Conservation (phyloP, 2,797 vertebrate genomes). For the Pterois miles region DNA sequence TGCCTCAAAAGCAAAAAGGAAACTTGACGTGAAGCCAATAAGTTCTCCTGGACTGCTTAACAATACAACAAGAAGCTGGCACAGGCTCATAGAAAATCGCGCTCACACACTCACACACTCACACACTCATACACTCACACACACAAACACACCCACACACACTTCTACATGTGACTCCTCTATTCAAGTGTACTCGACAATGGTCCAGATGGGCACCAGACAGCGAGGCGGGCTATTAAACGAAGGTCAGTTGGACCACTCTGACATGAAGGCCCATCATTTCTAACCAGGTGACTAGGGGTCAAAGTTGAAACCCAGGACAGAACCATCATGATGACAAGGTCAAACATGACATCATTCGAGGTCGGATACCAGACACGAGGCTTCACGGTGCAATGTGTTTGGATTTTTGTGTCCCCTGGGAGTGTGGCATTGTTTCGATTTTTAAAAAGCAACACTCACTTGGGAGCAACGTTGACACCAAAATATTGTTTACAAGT, state of each 20-base stretch:
- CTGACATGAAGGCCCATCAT: conserved; percentile 32
- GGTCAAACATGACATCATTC: conserved; percentile 50
- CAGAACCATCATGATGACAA: conserved; percentile 31
- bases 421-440: neutral
- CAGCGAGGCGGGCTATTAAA: conserved; percentile 36
- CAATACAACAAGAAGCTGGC: conserved; percentile 68
- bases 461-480: conserved; percentile 7
- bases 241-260: conserved; percentile 16
- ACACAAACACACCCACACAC: conserved; percentile 13
- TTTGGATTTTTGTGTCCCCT: conserved; percentile 14
- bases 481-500: neutral
- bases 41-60: conserved; percentile 54
- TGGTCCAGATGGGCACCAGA: conserved; percentile 62
- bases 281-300: conserved; percentile 32
- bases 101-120: conserved; percentile 23
- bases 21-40: conserved; percentile 61
- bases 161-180: conserved; percentile 10
- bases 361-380: neutral
- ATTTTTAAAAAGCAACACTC: neutral
- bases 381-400: conserved; percentile 7
- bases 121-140: conserved; percentile 8
- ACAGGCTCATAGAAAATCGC: conserved; percentile 36
- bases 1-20: conserved; percentile 45
- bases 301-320: conserved; percentile 58
- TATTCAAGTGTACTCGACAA: conserved; percentile 56